Base-by-base conservation (phyloP, 2,113 vertebrate genomes). In the Spheniscus mendiculus region DNA sequence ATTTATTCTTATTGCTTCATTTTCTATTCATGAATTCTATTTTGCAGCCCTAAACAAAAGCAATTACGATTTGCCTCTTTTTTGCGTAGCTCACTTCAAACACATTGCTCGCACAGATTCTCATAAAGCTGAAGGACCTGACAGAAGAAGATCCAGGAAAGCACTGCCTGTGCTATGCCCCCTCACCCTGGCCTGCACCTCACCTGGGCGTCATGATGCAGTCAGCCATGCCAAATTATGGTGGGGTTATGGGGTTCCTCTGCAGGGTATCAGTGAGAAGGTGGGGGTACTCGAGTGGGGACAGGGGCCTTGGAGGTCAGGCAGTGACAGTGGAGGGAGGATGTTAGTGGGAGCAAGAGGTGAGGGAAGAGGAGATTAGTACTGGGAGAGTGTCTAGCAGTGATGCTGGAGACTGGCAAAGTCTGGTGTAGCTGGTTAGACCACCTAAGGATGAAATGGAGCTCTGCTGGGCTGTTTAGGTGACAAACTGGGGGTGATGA, bases 41-140 rank as follows among this genome's bases (percentile, higher is more conserved):
- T 93, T 96, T 87, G 58, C 78, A 95, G 36, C 65, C 62, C 65
- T 93, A 93, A 96, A 96, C 80, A 96, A 96, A 96, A 84, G 84
- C 89, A 85, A 59, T 95, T 92, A 63, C 55, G 3, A 2, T 87
- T 95, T 93, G 20, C 70, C 15, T 89, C 40, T 89, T 86, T 87
- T 80, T 66, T 62, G 9, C 36, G 26, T 69, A 83, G 47, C 56
- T 91, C 22, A n/a, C 50, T 94, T 87, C 42, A 74, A 91, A 62
- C 29, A 38, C 44, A 17, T 76, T 76, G 67, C 52, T 83, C 3
- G 0, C 25, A 69, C 0, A 1, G 15, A 61, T 85, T 76, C 87
- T 84, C 15, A 8, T 63, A 72, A 84, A 87, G 62, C 58, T 76
- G 78, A 87, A 89, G 73, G 61, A 85, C 20, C 27, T 61, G 55